phyloP scores from a whole-genome alignment of 2,113 vertebrate species.

The Myrmecophaga tridactyla region DNA sequence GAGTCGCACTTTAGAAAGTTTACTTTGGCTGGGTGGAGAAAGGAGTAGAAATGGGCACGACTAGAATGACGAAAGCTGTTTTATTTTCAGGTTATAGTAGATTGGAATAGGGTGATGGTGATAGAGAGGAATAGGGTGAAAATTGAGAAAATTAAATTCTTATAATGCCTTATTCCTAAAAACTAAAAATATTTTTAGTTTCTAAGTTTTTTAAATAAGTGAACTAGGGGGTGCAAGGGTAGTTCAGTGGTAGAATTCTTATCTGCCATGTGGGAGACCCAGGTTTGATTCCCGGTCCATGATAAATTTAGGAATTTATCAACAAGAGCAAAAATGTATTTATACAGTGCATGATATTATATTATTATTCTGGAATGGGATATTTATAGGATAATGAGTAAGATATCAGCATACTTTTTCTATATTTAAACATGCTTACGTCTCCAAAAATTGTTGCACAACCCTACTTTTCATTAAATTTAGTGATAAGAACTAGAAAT shows the following conservation, averaged over 20 bases:
- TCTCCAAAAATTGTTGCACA: slow-evolving; percentile 8
- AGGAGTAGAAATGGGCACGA: background rate
- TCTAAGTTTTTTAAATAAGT: too few relatives aligned
- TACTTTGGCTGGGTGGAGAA: background rate
- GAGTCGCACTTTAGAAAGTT: background rate
- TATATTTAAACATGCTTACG: background rate
- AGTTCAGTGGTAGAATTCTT: too few relatives aligned
- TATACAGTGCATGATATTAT: background rate
- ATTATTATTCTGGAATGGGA: background rate
- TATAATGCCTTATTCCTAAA: background rate
- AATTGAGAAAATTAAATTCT: background rate
- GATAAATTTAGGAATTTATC: slow-evolving; percentile 16
- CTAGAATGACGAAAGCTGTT: background rate
- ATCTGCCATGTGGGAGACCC: too few relatives aligned
- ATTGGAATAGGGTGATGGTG: background rate
- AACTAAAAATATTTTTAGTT: slow-evolving; percentile 14
- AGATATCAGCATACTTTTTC: background rate
- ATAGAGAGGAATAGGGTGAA: background rate
- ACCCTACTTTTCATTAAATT: slow-evolving; percentile 22
- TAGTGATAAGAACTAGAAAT: slow-evolving; percentile 10
- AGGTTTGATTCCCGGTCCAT: too few relatives aligned
- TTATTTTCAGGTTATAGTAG: background rate
- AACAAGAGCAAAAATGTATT: background rate
- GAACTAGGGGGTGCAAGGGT: too few relatives aligned
- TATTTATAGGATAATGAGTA: slow-evolving; percentile 5